Conservation (phyloP, 2,113 vertebrate species). For the Chrysemys picta region DNA sequence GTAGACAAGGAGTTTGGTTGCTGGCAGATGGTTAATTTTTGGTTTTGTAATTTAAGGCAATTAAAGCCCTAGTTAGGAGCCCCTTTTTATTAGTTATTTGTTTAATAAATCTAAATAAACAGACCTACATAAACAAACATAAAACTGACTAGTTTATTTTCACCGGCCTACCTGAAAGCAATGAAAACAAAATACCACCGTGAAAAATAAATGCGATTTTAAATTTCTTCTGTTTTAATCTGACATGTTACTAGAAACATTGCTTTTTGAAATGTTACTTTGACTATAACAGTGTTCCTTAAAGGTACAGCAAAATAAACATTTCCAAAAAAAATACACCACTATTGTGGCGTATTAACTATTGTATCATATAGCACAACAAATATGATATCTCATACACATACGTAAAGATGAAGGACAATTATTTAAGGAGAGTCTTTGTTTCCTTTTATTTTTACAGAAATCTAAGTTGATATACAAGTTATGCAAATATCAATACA, state of each 20-base stretch:
- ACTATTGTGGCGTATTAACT: background rate
- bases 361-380: background rate
- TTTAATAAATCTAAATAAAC: background rate
- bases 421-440: background rate
- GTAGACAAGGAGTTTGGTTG: background rate
- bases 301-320: fast-evolving
- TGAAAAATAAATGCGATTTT: background rate
- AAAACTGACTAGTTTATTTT: background rate
- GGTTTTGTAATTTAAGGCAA: background rate
- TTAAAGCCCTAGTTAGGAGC: background rate
- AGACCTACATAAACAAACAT: background rate
- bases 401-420: background rate
- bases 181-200: fast-evolving
- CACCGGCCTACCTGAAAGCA: background rate
- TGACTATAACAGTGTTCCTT: background rate
- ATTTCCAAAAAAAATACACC: background rate
- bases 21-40: background rate
- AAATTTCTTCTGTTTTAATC: background rate
- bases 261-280: background rate
- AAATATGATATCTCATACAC: background rate
- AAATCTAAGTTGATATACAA: background rate
- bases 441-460: background rate
- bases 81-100: background rate
- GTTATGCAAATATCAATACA: background rate
- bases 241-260: background rate